Conservation (phyloP, 2,113 vertebrate species). For the Todiramphus chloris region DNA sequence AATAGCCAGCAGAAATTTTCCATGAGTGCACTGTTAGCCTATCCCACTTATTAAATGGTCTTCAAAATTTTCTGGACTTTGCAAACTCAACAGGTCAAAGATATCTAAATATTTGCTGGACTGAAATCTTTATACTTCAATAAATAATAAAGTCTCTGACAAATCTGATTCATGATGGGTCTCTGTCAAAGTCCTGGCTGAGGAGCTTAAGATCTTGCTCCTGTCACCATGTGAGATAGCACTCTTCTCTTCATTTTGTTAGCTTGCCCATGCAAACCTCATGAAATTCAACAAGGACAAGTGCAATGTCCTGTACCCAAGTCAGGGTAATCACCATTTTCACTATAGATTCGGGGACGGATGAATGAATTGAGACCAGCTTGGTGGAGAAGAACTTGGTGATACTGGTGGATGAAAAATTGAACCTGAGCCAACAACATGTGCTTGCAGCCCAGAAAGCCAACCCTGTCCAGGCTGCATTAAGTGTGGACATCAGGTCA, state of each 20-base stretch:
- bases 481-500: too few relatives aligned
- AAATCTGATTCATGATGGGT: background rate
- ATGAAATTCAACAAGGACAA: background rate
- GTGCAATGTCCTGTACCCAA: background rate
- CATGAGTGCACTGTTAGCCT: background rate
- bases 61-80: background rate
- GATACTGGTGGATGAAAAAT: background rate
- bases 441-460: accelerated
- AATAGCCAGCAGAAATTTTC: background rate
- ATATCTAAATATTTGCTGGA: background rate
- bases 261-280: background rate
- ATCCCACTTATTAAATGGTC: background rate
- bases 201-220: background rate
- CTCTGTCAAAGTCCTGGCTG: background rate
- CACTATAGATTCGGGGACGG: too few relatives aligned
- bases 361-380: too few relatives aligned
- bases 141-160: background rate
- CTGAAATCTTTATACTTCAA: background rate
- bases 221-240: background rate
- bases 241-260: background rate
- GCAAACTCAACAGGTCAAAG: background rate
- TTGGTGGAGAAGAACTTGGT: background rate
- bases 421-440: background rate
- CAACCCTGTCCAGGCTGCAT: background rate
- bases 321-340: background rate